phyloP scores from a whole-genome alignment of 1,140 invertebrate species.

The Formica selysi region DNA sequence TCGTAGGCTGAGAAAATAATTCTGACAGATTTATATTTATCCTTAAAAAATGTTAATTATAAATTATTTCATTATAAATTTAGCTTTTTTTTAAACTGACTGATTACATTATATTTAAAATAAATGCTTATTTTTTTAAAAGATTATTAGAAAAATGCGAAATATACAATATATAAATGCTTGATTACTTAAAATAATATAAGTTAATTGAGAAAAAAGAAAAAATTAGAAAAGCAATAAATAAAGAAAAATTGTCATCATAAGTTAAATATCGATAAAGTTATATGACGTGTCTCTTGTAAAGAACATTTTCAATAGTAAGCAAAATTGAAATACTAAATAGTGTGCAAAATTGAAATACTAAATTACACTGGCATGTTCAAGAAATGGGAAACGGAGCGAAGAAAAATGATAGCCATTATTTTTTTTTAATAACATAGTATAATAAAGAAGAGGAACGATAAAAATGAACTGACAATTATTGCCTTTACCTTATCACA shows the following conservation, averaged over 20 bases:
- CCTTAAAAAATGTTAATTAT: neutral
- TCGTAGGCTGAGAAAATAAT: neutral
- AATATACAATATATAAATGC: neutral
- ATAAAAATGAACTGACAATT: conserved; percentile 7
- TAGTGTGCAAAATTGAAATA: neutral
- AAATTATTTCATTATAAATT: conserved; percentile 4
- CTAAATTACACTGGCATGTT: neutral
- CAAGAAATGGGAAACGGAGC: neutral
- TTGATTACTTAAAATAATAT: neutral
- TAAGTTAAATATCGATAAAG: neutral
- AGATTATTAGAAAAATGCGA: neutral
- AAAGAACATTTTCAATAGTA: neutral
- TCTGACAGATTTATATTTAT: neutral
- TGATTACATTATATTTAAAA: neutral
- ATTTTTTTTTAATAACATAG: neutral
- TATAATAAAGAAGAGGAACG: neutral
- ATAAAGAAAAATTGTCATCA: neutral
- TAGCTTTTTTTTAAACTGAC: neutral
- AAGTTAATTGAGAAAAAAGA: neutral
- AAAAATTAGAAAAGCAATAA: neutral
- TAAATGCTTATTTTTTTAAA: neutral
- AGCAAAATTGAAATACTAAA: neutral
- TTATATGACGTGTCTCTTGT: neutral
- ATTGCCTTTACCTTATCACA: conserved; percentile 25
- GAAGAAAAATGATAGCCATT: neutral